Base-by-base conservation (phyloP, 2,113 vertebrate species). In the Embiotoca jacksoni region DNA sequence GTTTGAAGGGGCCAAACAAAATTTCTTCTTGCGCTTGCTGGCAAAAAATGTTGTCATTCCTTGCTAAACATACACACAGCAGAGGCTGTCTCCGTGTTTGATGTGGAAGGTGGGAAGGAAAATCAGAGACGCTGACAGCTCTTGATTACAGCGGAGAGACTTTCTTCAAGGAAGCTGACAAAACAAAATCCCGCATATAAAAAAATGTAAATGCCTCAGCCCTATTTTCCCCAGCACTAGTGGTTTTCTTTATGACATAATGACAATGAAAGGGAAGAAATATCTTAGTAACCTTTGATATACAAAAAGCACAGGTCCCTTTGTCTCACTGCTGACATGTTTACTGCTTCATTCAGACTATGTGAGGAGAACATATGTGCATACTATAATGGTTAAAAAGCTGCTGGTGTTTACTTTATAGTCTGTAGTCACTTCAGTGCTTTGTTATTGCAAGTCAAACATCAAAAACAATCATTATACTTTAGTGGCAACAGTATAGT, bases 381-480 rank as follows among this genome's bases (percentile, higher is more conserved):
- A 47, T 4, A 32, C 7, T 58, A 15, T 3, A 14, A 8, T 52
- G 36, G 13, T 80, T 35, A 36, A 23, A 73, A 61, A 70, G 60
- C 32, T 57, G 62, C 31, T 44, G 5, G 47, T 55, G 41, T 54
- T 72, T 37, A 53, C 47, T 35, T 1, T 56, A 10, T 53, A 37
- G 35, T 72, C 58, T 44, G 1, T 9, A 59, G 44, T 53, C 15
- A 23, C 32, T 54, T 82, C 54, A 39, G 41, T 13, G 35, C n/a
- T 78, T 52, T 63, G 47, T 72, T 74, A 61, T 41, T 23, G 31
- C 23, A 46, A 62, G 13, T 64, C 23, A 56, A 37, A 36, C 47
- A 64, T 61, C 31, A 80, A 70, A 83, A 76, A 71, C 59, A 84
- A 65, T 71, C 32, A 74, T 82, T 72, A 67, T 58, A 85, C 50